Percentiles rank a stretch among this genome's conserved stretches.
phyloP scores from a whole-genome alignment of 2,888 invertebrate species.

The Rotaria magnacalcarata region DNA sequence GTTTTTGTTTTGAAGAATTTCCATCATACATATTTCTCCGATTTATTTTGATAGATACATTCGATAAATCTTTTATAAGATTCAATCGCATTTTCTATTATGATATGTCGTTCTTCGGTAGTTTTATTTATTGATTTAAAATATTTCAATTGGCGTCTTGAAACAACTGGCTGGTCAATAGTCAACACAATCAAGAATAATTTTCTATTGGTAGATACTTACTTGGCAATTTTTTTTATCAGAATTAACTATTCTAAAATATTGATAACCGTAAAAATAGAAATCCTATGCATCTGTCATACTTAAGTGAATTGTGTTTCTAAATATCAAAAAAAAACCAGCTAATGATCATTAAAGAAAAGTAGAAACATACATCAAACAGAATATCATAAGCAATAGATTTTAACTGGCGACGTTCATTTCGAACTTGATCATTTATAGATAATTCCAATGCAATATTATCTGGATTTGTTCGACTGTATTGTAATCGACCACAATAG shows the following conservation, averaged over 20 bases:
- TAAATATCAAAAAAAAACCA: background rate
- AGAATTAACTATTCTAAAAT: background rate
- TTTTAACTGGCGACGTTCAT: background rate
- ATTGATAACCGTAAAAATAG: background rate
- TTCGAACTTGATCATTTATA: background rate
- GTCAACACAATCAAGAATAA: background rate
- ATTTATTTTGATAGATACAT: conserved; percentile 11
- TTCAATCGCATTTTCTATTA: background rate
- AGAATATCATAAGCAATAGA: background rate
- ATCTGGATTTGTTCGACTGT: background rate
- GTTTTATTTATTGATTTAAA: background rate
- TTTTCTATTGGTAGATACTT: background rate
- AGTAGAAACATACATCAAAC: background rate
- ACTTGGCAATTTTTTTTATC: background rate
- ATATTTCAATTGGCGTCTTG: background rate
- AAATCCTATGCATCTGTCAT: background rate
- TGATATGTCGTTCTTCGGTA: background rate
- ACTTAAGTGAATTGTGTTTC: background rate
- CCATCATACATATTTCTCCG: background rate
- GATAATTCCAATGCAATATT: background rate
- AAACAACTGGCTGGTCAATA: background rate
- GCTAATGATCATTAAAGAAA: background rate
- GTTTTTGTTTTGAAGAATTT: background rate
- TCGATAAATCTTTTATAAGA: background rate
- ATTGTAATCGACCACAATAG: background rate